Percentiles rank a stretch among this genome's conserved stretches.
Evolutionary conservation across 2,797 vertebrate species (phyloP).

Genomic region (Distichodus sexfasciatus): DNA sequence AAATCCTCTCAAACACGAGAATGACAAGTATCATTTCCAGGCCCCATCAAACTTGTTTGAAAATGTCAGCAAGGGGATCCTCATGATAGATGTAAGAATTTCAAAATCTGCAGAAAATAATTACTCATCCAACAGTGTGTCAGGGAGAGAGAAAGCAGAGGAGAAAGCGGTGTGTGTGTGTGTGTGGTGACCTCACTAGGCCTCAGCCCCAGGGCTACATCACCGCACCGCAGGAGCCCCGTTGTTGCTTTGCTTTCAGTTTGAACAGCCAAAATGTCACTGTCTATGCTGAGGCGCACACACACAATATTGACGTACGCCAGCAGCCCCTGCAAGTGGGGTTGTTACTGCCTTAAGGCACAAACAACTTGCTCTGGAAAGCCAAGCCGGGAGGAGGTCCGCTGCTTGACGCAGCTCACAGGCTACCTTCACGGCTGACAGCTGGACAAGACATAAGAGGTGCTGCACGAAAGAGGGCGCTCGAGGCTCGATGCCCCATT

Average conservation of each 20-base stretch:
- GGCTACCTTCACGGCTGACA: constrained; percentile 45
- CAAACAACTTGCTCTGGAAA: constrained; percentile 36
- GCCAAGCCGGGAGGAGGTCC: constrained; percentile 52
- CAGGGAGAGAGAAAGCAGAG: constrained; percentile 46
- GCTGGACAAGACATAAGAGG: constrained; percentile 44
- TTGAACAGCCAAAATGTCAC: constrained; percentile 70
- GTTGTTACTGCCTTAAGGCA: constrained; percentile 48
- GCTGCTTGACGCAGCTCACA: constrained; percentile 50
- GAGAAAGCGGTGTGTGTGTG: constrained; percentile 32
- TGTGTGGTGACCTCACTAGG: constrained; percentile 33
- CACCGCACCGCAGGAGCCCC: constrained; percentile 63
- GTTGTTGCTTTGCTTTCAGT: constrained; percentile 68
- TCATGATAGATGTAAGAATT: constrained; percentile 77
- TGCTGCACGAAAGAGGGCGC: constrained; percentile 28
- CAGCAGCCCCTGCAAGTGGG: constrained; percentile 42
- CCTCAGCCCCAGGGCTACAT: constrained; percentile 36
- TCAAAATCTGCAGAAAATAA: constrained; percentile 70
- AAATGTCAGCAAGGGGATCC: constrained; percentile 73
- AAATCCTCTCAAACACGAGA: constrained; percentile 71
- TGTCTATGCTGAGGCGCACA: constrained; percentile 63
- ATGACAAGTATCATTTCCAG: constrained; percentile 81
- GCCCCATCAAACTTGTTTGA: constrained; percentile 80
- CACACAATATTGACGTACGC: constrained; percentile 34
- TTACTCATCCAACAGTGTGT: constrained; percentile 50
- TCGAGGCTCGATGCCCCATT: constrained; percentile 41